Percentiles rank a stretch among this genome's conserved stretches.
Evolutionary conservation across 2,113 vertebrate genomes (phyloP).

Genomic region (Recurvirostra avosetta): DNA sequence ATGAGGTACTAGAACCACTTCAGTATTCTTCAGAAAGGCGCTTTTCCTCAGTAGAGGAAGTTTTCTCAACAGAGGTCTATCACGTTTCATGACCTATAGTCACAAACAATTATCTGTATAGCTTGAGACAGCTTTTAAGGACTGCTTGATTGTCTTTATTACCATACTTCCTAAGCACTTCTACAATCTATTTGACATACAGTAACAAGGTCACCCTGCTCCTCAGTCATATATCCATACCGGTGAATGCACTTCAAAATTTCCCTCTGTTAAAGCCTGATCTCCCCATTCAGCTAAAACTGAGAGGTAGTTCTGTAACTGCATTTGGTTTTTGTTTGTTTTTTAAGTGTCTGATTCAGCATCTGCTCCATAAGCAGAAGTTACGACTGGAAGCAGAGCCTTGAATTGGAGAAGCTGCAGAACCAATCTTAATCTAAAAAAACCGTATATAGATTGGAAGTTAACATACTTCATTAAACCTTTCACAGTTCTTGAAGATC

Average conservation of each 20-base stretch:
- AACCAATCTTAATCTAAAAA: not conserved
- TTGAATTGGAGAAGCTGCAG: not conserved
- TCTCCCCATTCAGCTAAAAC: not conserved
- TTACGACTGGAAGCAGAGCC: not conserved
- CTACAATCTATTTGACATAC: not conserved
- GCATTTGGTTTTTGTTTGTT: not conserved
- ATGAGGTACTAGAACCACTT: not conserved
- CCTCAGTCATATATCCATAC: not conserved
- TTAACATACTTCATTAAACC: conserved; percentile 98
- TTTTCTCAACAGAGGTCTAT: not conserved
- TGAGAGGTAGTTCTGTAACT: not conserved
- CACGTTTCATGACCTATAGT: not conserved
- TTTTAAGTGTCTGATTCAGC: not conserved
- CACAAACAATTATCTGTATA: not conserved
- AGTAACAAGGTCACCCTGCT: not conserved
- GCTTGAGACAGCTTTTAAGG: not conserved
- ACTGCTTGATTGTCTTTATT: not conserved
- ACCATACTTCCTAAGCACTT: not conserved
- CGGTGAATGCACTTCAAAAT: not conserved
- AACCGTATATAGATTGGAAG: conserved; percentile 60
- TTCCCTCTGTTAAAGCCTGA: not conserved
- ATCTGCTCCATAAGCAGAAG: not conserved
- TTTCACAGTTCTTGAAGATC: conserved; percentile 98
- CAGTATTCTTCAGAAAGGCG: not conserved
- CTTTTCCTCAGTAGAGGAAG: not conserved